Conservation (phyloP, 1,140 invertebrate species). For the Drosophila teissieri region DNA sequence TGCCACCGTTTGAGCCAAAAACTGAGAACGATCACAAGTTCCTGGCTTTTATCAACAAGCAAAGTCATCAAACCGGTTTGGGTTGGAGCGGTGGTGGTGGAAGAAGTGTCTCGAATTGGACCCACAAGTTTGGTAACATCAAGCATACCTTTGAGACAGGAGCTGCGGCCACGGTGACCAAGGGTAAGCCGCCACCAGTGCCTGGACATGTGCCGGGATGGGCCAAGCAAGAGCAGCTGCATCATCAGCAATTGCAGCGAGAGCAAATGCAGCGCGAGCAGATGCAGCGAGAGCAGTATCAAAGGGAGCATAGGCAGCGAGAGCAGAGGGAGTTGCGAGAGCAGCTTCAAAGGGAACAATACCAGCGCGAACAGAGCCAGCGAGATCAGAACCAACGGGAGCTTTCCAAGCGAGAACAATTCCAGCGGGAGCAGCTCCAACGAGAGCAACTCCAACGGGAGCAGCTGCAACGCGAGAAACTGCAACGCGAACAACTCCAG, state of each 20-base stretch:
- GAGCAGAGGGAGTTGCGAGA: slow-evolving; percentile 26
- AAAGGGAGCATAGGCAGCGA: slow-evolving; percentile 31
- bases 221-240: slow-evolving; percentile 84
- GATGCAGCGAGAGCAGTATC: slow-evolving; percentile 42
- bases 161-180: slow-evolving; percentile 60
- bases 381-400: slow-evolving; percentile 27
- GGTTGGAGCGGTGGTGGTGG: slow-evolving; percentile 80
- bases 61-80: slow-evolving; percentile 85
- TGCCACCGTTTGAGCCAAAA: slow-evolving; percentile 90
- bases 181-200: slow-evolving; percentile 68
- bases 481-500: slow-evolving; percentile 25
- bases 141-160: slow-evolving; percentile 92
- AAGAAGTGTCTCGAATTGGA: slow-evolving; percentile 88
- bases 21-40: slow-evolving; percentile 94
- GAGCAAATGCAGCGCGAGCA: slow-evolving; percentile 48
- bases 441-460: slow-evolving; percentile 35
- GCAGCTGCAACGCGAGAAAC: slow-evolving; percentile 23
- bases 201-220: slow-evolving; percentile 80
- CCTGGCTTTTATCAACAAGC: slow-evolving; percentile 92
- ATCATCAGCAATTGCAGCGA: slow-evolving; percentile 43
- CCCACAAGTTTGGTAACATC: slow-evolving; percentile 92
- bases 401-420: slow-evolving; percentile 29
- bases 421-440: slow-evolving; percentile 34
- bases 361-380: slow-evolving; percentile 21
- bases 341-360: slow-evolving; percentile 29